Percentiles rank a stretch among this genome's conserved stretches.
Evolutionary conservation across 1,140 invertebrate species (phyloP).

Genomic region (Saccostrea echinata): DNA sequence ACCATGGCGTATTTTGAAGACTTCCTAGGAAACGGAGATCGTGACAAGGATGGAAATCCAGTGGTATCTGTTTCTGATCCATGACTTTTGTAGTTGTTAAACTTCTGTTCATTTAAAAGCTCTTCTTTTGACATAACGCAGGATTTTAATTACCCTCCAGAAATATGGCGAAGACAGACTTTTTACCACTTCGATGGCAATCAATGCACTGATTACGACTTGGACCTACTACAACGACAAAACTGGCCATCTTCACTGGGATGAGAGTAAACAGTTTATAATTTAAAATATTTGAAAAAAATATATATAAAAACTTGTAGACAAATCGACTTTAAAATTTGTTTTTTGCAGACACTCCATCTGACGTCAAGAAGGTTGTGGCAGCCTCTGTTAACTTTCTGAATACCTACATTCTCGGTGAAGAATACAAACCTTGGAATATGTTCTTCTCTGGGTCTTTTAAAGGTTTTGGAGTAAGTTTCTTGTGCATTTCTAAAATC

Average conservation of each 20-base stretch:
- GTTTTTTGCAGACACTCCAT: constrained; percentile 60
- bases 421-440: constrained; percentile 74
- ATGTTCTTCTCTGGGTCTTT: constrained; percentile 77
- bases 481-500: not conserved
- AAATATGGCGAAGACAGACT: constrained; percentile 70
- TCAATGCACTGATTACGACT: constrained; percentile 69
- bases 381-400: constrained; percentile 65
- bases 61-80: too few relatives aligned
- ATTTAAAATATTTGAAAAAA: not conserved
- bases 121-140: not conserved
- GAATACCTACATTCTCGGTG: constrained; percentile 61
- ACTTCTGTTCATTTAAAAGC: not conserved
- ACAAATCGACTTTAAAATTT: not conserved
- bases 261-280: constrained; percentile 28
- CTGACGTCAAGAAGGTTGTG: constrained; percentile 62
- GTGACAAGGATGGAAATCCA: constrained; percentile 59
- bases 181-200: constrained; percentile 73
- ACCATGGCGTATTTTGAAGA: constrained; percentile 66
- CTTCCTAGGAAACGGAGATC: constrained; percentile 70
- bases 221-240: constrained; percentile 67
- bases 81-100: not conserved
- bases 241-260: constrained; percentile 54
- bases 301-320: not conserved
- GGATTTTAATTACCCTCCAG: not conserved
- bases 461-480: constrained; percentile 66